Conservation (phyloP, 2,797 vertebrate genomes). For the Pipistrellus pygmaeus region DNA sequence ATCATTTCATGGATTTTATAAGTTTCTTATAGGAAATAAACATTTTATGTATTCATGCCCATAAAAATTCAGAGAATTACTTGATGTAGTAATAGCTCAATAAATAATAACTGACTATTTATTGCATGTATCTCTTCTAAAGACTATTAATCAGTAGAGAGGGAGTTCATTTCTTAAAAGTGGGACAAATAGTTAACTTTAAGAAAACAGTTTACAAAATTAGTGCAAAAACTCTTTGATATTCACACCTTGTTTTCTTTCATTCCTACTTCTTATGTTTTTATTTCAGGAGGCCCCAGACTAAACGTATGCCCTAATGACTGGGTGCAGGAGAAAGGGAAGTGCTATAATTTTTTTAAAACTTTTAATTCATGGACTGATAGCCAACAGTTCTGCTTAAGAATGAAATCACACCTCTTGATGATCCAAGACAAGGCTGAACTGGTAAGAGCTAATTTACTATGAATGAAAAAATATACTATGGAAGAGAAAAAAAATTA, state of each 20-base stretch:
- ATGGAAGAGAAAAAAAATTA: too few species aligned
- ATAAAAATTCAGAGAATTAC: not conserved
- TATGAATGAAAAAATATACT: not conserved
- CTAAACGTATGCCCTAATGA: not conserved
- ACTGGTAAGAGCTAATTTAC: conserved; percentile 41
- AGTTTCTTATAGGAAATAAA: not conserved
- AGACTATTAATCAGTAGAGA: not conserved
- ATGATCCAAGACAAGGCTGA: conserved; percentile 63
- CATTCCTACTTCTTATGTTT: not conserved
- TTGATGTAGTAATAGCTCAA: not conserved
- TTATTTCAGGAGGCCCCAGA: conserved; percentile 1
- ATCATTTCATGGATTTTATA: not conserved
- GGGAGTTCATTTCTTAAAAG: not conserved
- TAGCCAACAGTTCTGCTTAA: conserved; percentile 40
- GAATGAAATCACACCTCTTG: conserved; percentile 54
- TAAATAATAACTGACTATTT: not conserved
- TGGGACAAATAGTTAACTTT: not conserved
- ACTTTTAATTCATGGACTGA: conserved; percentile 19
- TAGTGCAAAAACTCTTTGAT: not conserved
- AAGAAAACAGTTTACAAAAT: not conserved
- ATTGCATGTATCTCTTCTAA: not conserved
- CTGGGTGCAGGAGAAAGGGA: conserved; percentile 40
- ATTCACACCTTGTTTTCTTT: not conserved
- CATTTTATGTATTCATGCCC: not conserved
- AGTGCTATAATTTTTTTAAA: conserved; percentile 52